A percentile compares a stretch with the other conserved stretches of the same genome.
phyloP scores from a whole-genome alignment of 2,113 vertebrate species.

The Cyanistes caeruleus region DNA sequence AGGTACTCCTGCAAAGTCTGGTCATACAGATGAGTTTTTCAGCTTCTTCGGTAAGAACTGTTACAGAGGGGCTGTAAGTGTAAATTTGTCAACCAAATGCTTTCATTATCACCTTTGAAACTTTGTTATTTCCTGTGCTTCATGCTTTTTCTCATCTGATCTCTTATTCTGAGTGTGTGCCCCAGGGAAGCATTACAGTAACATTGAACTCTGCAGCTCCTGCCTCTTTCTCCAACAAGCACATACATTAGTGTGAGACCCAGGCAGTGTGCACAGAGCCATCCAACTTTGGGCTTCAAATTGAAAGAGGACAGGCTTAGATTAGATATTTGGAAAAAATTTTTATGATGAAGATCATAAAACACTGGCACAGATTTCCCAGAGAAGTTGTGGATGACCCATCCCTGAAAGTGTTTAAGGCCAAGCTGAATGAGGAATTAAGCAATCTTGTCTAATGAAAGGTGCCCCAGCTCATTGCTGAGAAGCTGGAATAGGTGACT shows the following conservation, averaged over 20 bases:
- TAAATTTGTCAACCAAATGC: neutral
- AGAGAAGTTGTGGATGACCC: neutral
- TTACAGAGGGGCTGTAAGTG: neutral
- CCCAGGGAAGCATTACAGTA: neutral
- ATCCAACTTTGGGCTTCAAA: rapidly evolving
- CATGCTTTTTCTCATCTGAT: neutral
- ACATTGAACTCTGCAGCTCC: neutral
- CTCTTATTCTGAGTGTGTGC: neutral
- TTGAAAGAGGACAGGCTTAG: neutral
- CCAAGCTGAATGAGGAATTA: neutral
- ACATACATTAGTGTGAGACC: rapidly evolving
- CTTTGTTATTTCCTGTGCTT: neutral
- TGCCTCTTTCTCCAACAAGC: neutral
- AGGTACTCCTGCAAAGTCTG: neutral
- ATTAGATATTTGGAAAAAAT: neutral
- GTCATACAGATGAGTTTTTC: neutral
- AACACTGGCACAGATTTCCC: neutral
- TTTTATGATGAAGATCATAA: neutral
- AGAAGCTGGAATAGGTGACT: neutral
- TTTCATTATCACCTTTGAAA: neutral
- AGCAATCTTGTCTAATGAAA: neutral
- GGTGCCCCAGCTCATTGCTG: neutral
- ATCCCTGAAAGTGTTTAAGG: neutral
- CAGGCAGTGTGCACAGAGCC: rapidly evolving
- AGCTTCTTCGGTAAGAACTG: neutral